Conservation (phyloP, 2,888 invertebrate species). For the Agrochola litura region DNA sequence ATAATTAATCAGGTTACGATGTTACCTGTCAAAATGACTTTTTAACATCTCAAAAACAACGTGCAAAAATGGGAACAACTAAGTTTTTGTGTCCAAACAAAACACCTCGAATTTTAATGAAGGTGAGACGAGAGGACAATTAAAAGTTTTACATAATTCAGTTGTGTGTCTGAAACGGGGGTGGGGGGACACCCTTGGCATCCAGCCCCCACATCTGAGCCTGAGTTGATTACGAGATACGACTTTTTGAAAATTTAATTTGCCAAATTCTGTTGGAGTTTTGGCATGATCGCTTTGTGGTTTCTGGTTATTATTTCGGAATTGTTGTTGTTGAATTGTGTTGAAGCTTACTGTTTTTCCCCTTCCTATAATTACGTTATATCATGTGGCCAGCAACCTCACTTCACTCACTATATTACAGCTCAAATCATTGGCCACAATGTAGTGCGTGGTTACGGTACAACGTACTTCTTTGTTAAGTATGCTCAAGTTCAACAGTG, state of each 20-base stretch:
- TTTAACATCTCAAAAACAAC: constrained; percentile 62
- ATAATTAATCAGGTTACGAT: constrained; percentile 43
- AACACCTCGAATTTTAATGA: constrained; percentile 84
- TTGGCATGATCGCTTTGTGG: constrained; percentile 70
- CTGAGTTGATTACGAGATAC: constrained; percentile 74
- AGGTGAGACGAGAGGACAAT: constrained; percentile 80
- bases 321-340: constrained; percentile 37
- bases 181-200: constrained; percentile 46
- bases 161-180: constrained; percentile 73
- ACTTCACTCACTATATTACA: not conserved
- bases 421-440: not conserved
- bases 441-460: not conserved
- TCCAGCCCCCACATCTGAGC: constrained; percentile 68
- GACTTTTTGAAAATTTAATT: constrained; percentile 79
- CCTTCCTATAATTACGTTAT: not conserved
- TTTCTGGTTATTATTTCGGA: constrained; percentile 53
- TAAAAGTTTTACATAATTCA: constrained; percentile 84
- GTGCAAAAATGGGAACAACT: constrained; percentile 52
- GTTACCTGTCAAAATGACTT: constrained; percentile 47
- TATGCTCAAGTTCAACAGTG: too few species aligned
- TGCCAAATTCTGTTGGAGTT: constrained; percentile 71
- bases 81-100: constrained; percentile 76
- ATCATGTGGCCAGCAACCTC: not conserved
- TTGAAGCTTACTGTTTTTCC: constrained; percentile 3
- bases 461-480: not conserved